Evolutionary conservation across 2,888 invertebrate species (phyloP).

Genomic region (Caenorhabditis macrosperma): DNA sequence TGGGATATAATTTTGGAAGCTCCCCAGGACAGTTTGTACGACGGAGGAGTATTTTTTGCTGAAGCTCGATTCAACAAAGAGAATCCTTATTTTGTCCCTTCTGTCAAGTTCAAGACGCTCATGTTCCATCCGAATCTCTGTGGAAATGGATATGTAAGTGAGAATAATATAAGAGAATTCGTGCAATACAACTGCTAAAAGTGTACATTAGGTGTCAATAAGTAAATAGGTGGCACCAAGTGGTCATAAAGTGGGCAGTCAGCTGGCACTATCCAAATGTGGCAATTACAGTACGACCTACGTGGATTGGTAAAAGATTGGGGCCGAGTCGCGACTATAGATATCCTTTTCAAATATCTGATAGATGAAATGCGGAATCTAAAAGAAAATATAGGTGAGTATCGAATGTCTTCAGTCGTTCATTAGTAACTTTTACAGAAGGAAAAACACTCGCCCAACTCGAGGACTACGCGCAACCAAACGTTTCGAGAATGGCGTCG

Average conservation of each 20-base stretch:
- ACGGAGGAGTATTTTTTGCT: slow-evolving; percentile 97
- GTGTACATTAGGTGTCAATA: no score
- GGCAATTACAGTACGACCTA: slow-evolving; percentile 7
- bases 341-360: neutral
- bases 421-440: neutral
- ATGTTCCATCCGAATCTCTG: slow-evolving; percentile 99
- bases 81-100: slow-evolving; percentile 98
- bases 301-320: neutral
- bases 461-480: slow-evolving; percentile 22
- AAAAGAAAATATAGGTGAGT: slow-evolving; percentile 12
- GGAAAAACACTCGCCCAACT: neutral
- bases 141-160: slow-evolving; percentile 87
- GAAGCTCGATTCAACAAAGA: slow-evolving; percentile 97
- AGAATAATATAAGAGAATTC: no score
- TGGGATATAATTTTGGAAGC: slow-evolving; percentile 97
- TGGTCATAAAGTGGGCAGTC: no score
- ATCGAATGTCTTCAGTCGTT: neutral
- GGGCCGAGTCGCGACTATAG: neutral
- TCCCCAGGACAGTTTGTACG: slow-evolving; percentile 96
- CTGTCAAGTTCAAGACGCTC: slow-evolving; percentile 92
- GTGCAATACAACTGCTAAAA: no score
- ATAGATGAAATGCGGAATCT: slow-evolving; percentile 3
- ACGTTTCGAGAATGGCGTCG: slow-evolving; percentile 4
- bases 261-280: neutral
- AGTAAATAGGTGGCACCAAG: no score